phyloP scores from a whole-genome alignment of 1,140 invertebrate genomes.

The Teleogryllus occipitalis region DNA sequence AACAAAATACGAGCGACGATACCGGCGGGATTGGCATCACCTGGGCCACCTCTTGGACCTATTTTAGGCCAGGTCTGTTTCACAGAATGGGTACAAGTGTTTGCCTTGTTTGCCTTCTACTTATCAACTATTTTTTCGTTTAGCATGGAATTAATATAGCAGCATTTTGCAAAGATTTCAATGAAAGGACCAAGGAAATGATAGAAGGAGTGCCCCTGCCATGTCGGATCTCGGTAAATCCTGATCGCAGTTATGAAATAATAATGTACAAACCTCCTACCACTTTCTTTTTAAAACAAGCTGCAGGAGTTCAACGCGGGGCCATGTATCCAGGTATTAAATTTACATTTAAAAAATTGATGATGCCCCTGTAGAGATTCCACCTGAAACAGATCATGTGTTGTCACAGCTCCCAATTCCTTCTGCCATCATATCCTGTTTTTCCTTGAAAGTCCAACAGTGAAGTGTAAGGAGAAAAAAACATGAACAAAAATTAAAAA shows the following conservation, averaged over 20 bases:
- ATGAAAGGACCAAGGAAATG: slow-evolving; percentile 84
- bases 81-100: background rate
- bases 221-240: slow-evolving; percentile 66
- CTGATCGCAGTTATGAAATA: slow-evolving; percentile 81
- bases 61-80: slow-evolving; percentile 73
- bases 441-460: too few species aligned
- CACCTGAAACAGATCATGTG: too few species aligned
- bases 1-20: slow-evolving; percentile 67
- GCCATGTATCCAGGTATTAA: slow-evolving; percentile 62
- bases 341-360: too few species aligned
- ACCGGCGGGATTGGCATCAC: slow-evolving; percentile 74
- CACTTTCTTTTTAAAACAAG: slow-evolving; percentile 86
- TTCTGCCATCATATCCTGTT: too few species aligned
- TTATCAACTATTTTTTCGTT: slow-evolving; percentile 28
- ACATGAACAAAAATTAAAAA: too few species aligned
- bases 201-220: slow-evolving; percentile 90
- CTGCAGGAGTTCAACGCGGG: slow-evolving; percentile 80
- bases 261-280: slow-evolving; percentile 76
- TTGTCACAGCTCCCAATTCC: too few species aligned
- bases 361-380: too few species aligned
- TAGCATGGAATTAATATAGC: slow-evolving; percentile 93
- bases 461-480: too few species aligned
- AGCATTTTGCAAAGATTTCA: slow-evolving; percentile 97
- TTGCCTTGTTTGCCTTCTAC: background rate
- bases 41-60: slow-evolving; percentile 84